Evolutionary conservation across 2,888 invertebrate genomes (phyloP), one percentile per base, ranked within the genome.

Genomic region (Campoplex nolae): DNA sequence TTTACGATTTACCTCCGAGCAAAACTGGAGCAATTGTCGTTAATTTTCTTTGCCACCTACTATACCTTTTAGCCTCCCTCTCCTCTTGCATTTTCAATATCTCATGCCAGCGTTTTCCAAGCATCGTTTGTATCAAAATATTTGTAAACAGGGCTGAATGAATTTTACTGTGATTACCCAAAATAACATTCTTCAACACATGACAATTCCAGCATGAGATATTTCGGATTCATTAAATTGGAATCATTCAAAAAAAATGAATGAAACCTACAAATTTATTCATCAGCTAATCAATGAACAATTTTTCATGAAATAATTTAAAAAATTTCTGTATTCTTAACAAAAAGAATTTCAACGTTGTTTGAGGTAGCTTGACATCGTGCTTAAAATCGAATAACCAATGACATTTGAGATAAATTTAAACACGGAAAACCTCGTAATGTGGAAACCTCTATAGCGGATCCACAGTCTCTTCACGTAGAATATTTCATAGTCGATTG

Each of bases 21-120:
- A 82, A 90, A 91, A 89, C 89, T 91, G 75, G 92, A 92, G 91
- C 91, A 90, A 84, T 90, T 82, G 23, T 75, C 79, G 70, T 32
- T 42, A 58, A 78, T 67, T 86, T 89, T 89, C 90, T 90, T 90
- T 90, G 88, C 80, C 84, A 78, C 67, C 8, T 35, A 58, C 23
- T 23, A 51, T 68, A 62, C 58, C 67, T 35, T 65, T 73, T 68
- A 42, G 80, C 16, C 77, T 16, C n/a, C 65, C 81, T 74, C 80
- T 71, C 65, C 23, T 16, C 45, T 45, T 62, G 28, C 76, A 48
- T 35, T 76, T 65, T 65, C 9, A 48, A 16, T 11, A 45, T 7
- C 32, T 73, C 35, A 45, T 32, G 32, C 16, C 58, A 45, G 11
- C 48, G 48, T 48, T 28, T 65, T 65, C 7, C 65, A 38, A n/a